Evolutionary conservation across 2,888 invertebrate species (phyloP).

Genomic region (Philonicus albiceps): DNA sequence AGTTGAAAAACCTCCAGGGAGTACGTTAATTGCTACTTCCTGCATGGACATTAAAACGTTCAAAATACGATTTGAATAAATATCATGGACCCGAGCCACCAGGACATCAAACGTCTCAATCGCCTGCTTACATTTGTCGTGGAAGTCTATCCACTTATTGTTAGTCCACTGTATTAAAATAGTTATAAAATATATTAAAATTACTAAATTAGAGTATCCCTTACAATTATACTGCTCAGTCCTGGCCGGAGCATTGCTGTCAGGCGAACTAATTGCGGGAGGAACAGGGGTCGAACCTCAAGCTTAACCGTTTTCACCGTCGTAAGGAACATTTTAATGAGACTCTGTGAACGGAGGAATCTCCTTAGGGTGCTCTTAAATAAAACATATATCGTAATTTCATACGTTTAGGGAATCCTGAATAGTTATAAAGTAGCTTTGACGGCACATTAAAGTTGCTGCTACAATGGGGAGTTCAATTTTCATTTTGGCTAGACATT

Average conservation of each 20-base stretch:
- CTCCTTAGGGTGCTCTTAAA: background rate
- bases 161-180: constrained; percentile 75
- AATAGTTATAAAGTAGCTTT: constrained; percentile 77
- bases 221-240: constrained; percentile 72
- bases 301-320: constrained; percentile 80
- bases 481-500: constrained; percentile 82
- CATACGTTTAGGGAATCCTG: constrained; percentile 78
- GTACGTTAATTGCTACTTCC: constrained; percentile 78
- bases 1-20: constrained; percentile 70
- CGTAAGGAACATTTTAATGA: constrained; percentile 77
- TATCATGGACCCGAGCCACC: constrained; percentile 83
- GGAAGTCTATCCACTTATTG: constrained; percentile 80
- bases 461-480: constrained; percentile 84
- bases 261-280: constrained; percentile 85
- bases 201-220: background rate
- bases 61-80: constrained; percentile 88
- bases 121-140: constrained; percentile 77
- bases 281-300: constrained; percentile 88
- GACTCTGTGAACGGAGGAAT: constrained; percentile 66
- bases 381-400: constrained; percentile 32
- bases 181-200: background rate
- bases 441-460: constrained; percentile 78
- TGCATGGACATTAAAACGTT: constrained; percentile 89
- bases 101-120: constrained; percentile 82
- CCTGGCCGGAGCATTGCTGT: constrained; percentile 85